These are phyloP conservation scores for Philantomba maxwellii DNA, from an alignment of 2,113 vertebrate genomes.

Conservation along the genomic window DNA sequence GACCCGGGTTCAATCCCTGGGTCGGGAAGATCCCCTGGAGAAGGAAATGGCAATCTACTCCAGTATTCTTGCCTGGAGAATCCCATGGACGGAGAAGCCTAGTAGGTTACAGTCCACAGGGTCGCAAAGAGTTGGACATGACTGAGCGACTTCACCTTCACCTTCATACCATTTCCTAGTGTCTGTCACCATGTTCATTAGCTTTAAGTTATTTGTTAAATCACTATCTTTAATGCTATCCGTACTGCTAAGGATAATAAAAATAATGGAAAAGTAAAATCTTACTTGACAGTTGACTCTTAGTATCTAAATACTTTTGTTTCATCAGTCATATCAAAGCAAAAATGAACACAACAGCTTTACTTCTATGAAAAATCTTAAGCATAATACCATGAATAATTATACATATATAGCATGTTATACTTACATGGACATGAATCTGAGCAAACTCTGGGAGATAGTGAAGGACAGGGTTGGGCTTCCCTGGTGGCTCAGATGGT, in stretches of 20 bases:
- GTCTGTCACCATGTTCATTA: not conserved
- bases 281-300: not conserved
- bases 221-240: not conserved
- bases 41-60: too few species aligned
- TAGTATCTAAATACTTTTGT: not conserved
- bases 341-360: not conserved
- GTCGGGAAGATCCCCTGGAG: too few species aligned
- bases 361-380: not conserved
- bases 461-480: not conserved
- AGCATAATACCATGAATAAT: not conserved
- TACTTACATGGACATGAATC: not conserved
- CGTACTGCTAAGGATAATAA: not conserved
- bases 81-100: too few species aligned
- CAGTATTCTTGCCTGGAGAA: too few species aligned
- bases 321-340: slow-evolving; percentile 1
- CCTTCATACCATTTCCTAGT: not conserved
- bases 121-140: too few species aligned
- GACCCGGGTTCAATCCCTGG: too few species aligned
- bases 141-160: too few species aligned
- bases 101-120: too few species aligned
- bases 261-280: not conserved
- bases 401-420: not conserved
- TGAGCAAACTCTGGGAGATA: not conserved
- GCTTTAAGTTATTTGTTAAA: not conserved
- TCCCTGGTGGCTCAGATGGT: not conserved